These are phyloP conservation scores for Oncorhynchus mykiss DNA, from an alignment of 2,113 vertebrate genomes.

Conservation along the genomic window DNA sequence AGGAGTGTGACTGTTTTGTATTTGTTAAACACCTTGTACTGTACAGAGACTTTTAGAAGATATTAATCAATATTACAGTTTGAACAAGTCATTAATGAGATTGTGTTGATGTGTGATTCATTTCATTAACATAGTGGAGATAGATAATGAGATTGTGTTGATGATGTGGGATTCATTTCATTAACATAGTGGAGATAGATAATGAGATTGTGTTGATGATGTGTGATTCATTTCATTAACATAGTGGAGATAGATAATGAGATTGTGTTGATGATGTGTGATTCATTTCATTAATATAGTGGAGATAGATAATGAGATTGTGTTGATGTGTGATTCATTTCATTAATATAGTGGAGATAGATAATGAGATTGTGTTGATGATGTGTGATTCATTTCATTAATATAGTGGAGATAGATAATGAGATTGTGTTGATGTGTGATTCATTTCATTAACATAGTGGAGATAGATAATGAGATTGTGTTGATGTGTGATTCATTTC, in stretches of 20 bases:
- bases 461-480: too few relatives aligned
- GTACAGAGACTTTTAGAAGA: constrained; percentile 15
- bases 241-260: not conserved
- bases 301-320: too few relatives aligned
- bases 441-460: too few relatives aligned
- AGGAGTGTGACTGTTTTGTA: not conserved
- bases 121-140: not conserved
- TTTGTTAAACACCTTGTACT: constrained; percentile 22
- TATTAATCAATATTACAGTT: too few relatives aligned
- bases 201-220: not conserved
- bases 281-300: too few relatives aligned
- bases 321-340: constrained; percentile 26
- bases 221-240: constrained; percentile 22
- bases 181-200: too few relatives aligned
- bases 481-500: constrained; percentile 27
- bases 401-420: not conserved
- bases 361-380: not conserved
- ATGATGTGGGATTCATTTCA: too few relatives aligned
- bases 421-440: too few relatives aligned
- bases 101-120: constrained; percentile 21
- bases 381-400: constrained; percentile 29
- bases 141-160: too few relatives aligned
- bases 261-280: too few relatives aligned
- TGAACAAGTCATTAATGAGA: too few relatives aligned
- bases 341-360: too few relatives aligned